Percentiles rank a stretch among this genome's conserved stretches.
Evolutionary conservation across 2,888 invertebrate species (phyloP).

Genomic region (Anodontia alba): DNA sequence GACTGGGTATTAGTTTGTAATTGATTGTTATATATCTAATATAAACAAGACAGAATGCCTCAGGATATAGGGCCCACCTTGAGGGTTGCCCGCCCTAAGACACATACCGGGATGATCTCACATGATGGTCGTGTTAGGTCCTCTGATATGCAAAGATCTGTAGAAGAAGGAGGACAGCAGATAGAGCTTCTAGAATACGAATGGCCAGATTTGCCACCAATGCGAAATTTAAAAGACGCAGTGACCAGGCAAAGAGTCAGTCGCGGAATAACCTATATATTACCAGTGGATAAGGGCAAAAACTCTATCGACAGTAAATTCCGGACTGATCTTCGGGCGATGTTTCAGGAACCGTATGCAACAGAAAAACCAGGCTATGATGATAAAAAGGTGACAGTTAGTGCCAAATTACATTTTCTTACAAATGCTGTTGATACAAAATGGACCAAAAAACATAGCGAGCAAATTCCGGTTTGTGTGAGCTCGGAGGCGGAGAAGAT

Average conservation of each 20-base stretch:
- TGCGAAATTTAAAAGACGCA: slow-evolving; percentile 77
- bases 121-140: background rate
- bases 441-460: slow-evolving; percentile 67
- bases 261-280: slow-evolving; percentile 77
- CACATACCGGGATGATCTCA: slow-evolving; percentile 46
- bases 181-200: slow-evolving; percentile 78
- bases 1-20: too few species aligned
- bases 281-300: slow-evolving; percentile 79
- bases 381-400: slow-evolving; percentile 69
- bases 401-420: slow-evolving; percentile 75
- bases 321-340: slow-evolving; percentile 78
- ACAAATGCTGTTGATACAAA: slow-evolving; percentile 71
- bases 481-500: slow-evolving; percentile 78
- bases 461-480: slow-evolving; percentile 62
- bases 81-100: slow-evolving; percentile 56
- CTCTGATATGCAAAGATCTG: background rate
- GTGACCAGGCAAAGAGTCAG: slow-evolving; percentile 76
- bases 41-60: slow-evolving; percentile 56
- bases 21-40: too few species aligned
- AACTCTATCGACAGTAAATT: slow-evolving; percentile 78
- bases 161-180: slow-evolving; percentile 53
- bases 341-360: slow-evolving; percentile 81
- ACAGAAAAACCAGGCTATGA: slow-evolving; percentile 67
- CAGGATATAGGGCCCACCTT: slow-evolving; percentile 63
- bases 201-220: slow-evolving; percentile 81